phyloP scores from a whole-genome alignment of 1,140 invertebrate species.

The Megalonaias nervosa region DNA sequence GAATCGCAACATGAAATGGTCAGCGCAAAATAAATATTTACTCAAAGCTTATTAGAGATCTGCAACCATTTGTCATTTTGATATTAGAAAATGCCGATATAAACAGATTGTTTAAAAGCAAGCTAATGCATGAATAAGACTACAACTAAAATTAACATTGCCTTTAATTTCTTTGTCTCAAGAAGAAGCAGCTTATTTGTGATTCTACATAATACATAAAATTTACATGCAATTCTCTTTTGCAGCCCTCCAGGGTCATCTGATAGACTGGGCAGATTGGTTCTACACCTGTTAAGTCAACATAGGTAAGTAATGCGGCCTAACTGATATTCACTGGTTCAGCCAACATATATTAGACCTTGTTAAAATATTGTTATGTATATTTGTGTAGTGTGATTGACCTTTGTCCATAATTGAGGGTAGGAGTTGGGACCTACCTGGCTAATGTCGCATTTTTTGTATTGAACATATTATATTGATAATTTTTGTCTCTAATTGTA shows the following conservation, averaged over 20 bases:
- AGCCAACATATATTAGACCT: too few species aligned
- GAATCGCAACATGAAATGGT: background rate
- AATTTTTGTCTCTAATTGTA: background rate
- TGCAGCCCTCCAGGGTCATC: slow-evolving; percentile 58
- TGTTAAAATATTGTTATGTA: background rate
- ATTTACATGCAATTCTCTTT: slow-evolving; percentile 6
- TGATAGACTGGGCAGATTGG: slow-evolving; percentile 64
- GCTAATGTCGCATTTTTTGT: background rate
- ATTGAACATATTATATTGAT: background rate
- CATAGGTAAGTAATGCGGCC: slow-evolving; percentile 71
- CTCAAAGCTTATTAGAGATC: background rate
- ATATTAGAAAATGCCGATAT: background rate
- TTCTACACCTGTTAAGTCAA: slow-evolving; percentile 84
- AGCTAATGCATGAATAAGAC: background rate
- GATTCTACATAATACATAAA: too few species aligned
- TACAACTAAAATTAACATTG: background rate
- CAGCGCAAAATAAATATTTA: background rate
- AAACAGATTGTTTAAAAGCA: background rate
- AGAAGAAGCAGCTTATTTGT: background rate
- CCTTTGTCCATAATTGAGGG: background rate
- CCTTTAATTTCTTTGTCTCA: background rate
- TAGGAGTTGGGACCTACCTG: background rate
- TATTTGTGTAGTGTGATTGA: background rate
- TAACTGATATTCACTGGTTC: background rate
- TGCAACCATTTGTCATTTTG: background rate